phyloP scores from a whole-genome alignment of 1,140 invertebrate species.

The Andrena cerasifolii region DNA sequence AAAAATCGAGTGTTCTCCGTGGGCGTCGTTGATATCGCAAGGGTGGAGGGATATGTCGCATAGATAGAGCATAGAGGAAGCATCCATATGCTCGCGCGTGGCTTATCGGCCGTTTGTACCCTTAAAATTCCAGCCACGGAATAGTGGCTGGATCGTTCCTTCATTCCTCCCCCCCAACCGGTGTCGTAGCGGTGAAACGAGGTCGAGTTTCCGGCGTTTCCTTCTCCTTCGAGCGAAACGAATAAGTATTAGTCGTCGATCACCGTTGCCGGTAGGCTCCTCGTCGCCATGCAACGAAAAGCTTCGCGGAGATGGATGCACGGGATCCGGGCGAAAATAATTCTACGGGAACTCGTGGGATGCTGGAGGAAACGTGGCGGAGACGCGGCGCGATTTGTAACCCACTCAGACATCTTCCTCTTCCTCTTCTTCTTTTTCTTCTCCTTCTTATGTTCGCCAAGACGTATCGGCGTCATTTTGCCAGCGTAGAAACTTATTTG shows the following conservation, averaged over 20 bases:
- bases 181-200: slow-evolving; percentile 21
- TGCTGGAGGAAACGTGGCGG: background rate
- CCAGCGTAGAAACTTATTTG: background rate
- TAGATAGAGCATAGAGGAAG: too few relatives aligned
- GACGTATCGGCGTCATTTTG: slow-evolving; percentile 7
- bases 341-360: background rate
- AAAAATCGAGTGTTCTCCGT: too few relatives aligned
- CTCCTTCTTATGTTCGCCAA: background rate
- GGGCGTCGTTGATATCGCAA: too few relatives aligned
- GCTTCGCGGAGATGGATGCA: background rate
- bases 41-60: background rate
- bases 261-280: slow-evolving; percentile 16
- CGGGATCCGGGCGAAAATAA: slow-evolving; percentile 31
- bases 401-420: background rate
- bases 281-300: background rate
- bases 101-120: background rate
- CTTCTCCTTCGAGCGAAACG: slow-evolving; percentile 1
- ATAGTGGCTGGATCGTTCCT: slow-evolving; percentile 34
- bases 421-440: too few relatives aligned
- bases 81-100: slow-evolving; percentile 3
- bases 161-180: too few relatives aligned
- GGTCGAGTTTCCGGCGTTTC: slow-evolving; percentile 27
- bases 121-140: slow-evolving; percentile 44
- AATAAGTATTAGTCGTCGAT: slow-evolving; percentile 42
- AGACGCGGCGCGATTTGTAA: slow-evolving; percentile 16